Evolutionary conservation across 2,797 vertebrate species (phyloP).

Genomic region (Leptatherina wallacei): DNA sequence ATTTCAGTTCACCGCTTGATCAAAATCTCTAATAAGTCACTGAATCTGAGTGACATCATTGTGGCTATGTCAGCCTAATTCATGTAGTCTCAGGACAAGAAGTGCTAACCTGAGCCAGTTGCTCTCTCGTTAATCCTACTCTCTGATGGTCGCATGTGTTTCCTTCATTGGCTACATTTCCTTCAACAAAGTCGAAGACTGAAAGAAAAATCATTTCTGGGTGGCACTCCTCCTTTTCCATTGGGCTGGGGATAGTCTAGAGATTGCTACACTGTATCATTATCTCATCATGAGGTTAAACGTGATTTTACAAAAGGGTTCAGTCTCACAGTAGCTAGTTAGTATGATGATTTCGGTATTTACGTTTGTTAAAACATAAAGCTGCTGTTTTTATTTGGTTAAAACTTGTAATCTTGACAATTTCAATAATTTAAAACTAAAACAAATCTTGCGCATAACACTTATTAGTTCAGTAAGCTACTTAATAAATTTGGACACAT

Average conservation of each 20-base stretch:
- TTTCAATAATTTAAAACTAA: not conserved
- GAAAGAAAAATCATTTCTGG: not conserved
- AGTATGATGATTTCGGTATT: not conserved
- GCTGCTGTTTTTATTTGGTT: not conserved
- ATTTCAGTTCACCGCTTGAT: not conserved
- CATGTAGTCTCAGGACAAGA: not conserved
- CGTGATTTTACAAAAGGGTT: not conserved
- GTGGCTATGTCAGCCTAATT: not conserved
- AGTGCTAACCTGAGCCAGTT: not conserved
- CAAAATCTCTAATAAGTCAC: not conserved
- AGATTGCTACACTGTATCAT: not conserved
- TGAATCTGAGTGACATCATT: not conserved
- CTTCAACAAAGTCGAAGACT: not conserved
- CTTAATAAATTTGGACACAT: not conserved
- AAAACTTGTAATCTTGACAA: too few relatives aligned
- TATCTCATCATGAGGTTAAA: not conserved
- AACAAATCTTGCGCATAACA: not conserved
- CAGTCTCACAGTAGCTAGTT: not conserved
- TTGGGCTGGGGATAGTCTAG: not conserved
- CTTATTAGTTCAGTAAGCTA: not conserved
- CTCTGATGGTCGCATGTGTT: not conserved
- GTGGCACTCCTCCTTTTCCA: not conserved
- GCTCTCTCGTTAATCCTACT: not conserved
- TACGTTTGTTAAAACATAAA: not conserved
- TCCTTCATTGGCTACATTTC: not conserved